These are phyloP conservation scores for Ariopsis seemanni DNA, from an alignment of 2,113 vertebrate genomes.

Conservation along the genomic window DNA sequence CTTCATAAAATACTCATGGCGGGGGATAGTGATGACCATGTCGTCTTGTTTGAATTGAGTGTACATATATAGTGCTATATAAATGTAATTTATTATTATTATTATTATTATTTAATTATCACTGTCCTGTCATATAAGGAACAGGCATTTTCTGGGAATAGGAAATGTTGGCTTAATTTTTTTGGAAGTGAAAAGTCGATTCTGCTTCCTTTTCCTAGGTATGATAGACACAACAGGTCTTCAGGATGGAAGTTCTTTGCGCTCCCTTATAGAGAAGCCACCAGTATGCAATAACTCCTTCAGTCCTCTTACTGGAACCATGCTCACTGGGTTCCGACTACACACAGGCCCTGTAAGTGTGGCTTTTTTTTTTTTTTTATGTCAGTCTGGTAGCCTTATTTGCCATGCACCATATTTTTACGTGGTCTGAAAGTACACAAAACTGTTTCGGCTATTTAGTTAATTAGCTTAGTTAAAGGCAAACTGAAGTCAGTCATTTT, in stretches of 20 bases:
- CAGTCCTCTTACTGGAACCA: slow-evolving; percentile 88
- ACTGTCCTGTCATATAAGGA: neutral
- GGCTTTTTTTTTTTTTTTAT: neutral
- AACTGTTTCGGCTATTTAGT: neutral
- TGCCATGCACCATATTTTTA: neutral
- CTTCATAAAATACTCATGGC: too few relatives aligned
- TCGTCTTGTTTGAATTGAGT: too few relatives aligned
- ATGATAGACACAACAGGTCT: slow-evolving; percentile 94
- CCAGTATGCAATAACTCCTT: slow-evolving; percentile 93
- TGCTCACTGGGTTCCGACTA: slow-evolving; percentile 92
- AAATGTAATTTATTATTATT: too few relatives aligned
- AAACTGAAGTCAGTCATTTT: too few relatives aligned
- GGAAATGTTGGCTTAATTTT: neutral
- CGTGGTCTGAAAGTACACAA: neutral
- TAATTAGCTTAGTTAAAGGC: neutral
- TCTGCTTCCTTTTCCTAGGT: slow-evolving; percentile 59
- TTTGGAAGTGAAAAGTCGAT: neutral
- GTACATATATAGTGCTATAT: too few relatives aligned
- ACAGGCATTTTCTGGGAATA: neutral
- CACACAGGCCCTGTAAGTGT: slow-evolving; percentile 89
- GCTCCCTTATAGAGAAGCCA: slow-evolving; percentile 93
- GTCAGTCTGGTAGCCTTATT: neutral
- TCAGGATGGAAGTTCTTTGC: slow-evolving; percentile 93
- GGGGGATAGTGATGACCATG: too few relatives aligned
- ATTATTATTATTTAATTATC: neutral